phyloP scores from a whole-genome alignment of 2,797 vertebrate genomes.

The Numenius phaeopus region DNA sequence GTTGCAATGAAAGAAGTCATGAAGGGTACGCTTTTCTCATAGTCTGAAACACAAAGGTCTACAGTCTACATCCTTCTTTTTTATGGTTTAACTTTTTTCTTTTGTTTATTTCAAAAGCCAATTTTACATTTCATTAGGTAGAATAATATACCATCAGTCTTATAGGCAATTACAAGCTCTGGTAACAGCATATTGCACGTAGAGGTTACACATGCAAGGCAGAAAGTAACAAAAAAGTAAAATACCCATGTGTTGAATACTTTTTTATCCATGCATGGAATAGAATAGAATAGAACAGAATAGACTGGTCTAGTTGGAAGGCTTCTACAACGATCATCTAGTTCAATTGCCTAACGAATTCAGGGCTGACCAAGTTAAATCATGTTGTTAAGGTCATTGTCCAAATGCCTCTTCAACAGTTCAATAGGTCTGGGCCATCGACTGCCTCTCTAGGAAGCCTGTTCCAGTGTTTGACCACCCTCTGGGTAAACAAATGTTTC shows the following conservation, averaged over 20 bases:
- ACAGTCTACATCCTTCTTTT: neutral
- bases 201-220: neutral
- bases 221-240: neutral
- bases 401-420: neutral
- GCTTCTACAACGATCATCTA: fast-evolving
- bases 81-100: neutral
- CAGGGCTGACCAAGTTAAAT: neutral
- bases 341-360: neutral
- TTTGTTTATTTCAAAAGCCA: constrained; percentile 27
- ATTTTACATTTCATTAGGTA: constrained; percentile 54
- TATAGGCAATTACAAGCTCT: neutral
- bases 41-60: neutral
- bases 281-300: neutral
- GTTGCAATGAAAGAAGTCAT: neutral
- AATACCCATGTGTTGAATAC: neutral
- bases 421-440: neutral
- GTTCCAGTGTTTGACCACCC: neutral
- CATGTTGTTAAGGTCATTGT: neutral
- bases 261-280: neutral
- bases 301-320: neutral
- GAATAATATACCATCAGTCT: neutral
- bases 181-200: neutral
- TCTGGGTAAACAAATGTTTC: neutral
- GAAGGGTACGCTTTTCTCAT: neutral
- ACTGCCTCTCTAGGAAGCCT: neutral